Conservation (phyloP, 2,113 vertebrate species). For the Lampris incognitus region DNA sequence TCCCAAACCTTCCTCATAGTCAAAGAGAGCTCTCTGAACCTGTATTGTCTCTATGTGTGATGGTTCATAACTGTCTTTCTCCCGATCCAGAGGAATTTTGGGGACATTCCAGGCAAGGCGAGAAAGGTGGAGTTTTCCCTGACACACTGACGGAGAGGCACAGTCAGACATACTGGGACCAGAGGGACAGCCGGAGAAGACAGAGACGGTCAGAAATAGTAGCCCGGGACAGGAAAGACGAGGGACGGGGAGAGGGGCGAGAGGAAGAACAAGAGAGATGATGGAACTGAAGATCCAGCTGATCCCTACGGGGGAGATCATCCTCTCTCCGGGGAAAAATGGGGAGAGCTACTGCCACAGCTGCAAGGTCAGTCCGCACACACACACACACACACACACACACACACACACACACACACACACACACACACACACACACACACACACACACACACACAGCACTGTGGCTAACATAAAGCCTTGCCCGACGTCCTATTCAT, state of each 20-base stretch:
- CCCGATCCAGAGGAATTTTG: constrained; percentile 14
- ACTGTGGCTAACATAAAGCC: no score
- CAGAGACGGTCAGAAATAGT: neutral
- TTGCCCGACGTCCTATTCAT: no score
- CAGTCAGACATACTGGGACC: neutral
- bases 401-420: neutral
- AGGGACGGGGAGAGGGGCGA: neutral
- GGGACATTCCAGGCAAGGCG: neutral
- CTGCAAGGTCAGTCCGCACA: constrained; percentile 74
- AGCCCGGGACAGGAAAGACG: neutral
- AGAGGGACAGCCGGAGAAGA: neutral
- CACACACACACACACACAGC: neutral
- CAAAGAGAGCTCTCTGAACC: neutral
- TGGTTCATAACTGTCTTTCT: neutral
- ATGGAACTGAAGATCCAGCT: constrained; percentile 78
- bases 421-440: neutral
- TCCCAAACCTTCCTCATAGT: no score
- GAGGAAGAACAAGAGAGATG: constrained; percentile 42
- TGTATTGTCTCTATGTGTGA: neutral
- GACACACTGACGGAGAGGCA: neutral
- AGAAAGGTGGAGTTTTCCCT: neutral
- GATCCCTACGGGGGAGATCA: constrained; percentile 77
- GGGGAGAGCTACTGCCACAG: constrained; percentile 74
- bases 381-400: neutral
- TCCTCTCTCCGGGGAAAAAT: constrained; percentile 72